Evolutionary conservation across 2,797 vertebrate species (phyloP), one percentile per base, ranked within the genome.

Genomic region (Microchirus variegatus): DNA sequence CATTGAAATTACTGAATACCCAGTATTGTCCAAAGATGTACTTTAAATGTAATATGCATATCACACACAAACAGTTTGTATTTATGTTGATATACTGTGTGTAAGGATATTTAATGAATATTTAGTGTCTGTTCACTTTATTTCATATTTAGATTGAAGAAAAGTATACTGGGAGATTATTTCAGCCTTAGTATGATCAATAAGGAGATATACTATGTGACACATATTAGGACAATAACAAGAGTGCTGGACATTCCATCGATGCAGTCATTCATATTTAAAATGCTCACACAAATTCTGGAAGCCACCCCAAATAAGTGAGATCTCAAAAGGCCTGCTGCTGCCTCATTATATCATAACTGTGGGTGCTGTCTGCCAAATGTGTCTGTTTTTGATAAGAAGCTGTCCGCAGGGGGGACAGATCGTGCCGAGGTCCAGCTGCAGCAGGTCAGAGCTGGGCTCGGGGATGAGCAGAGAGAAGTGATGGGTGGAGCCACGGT

Each of bases 261-360:
- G 26, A 67, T 70, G 49, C 18, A 48, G 31, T 54, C 55, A 43
- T 59, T 57, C 14, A 70, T 77, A 42, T 48, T 79, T 68, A 59
- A 74, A 49, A 81, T 73, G 77, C 66, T 73, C 49, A 14, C 46
- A 15, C 4, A 38, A 67, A 48, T 53, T 70, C 67, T 59, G 72
- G 73, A 71, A 75, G 16, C 40, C 51, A 46, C 45, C 68, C 63
- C 43, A 75, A 76, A 84, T 75, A 84, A 78, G 54, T 78, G 69
- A 64, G 56, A 10, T 18, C 63, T 82, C 53, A 62, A 45, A 80
- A 81, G 63, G 63, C 71, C 77, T 70, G 62, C 67, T 72, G 77
- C 71, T 57, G 59, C 59, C 74, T 87, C 75, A 84, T 85, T 82
- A 88, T 78, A 79, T 74, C 65, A 65, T 67, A 74, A 76, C 80